Base-by-base conservation (phyloP, 2,113 vertebrate genomes). In the Astatoreochromis straeleni region DNA sequence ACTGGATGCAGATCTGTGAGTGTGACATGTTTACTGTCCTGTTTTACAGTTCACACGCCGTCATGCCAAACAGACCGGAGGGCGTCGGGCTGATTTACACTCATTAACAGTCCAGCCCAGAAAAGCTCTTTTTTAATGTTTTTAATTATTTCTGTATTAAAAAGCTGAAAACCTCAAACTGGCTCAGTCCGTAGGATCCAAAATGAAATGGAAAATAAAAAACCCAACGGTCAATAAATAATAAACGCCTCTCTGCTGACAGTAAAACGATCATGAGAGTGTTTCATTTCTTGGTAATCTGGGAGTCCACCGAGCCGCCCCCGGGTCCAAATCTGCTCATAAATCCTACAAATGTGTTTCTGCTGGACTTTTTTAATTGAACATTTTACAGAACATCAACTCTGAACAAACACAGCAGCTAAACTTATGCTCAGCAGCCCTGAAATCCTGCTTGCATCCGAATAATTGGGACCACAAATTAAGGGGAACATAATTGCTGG, bases 101-200 rank as follows among this genome's bases (percentile, higher is more conserved):
- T 78, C 42, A 78, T 78, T 78, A 49, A 49, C 70, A 49, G 42
- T 31, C 70, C 57, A 60, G 65, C 80, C 82, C 80, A 85, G 47
- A 87, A 87, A 83, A 54, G 17, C 38, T 75, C 19, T 70, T 63
- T 85, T 82, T 63, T 75, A 85, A 83, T 85, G 86, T 83, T 90
- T 91, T 93, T 87, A 93, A 84, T 91, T 86, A 88, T 90, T 90
- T 87, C 83, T 85, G 82, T 78, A 78, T 78, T 78, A 78, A 78
- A 78, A 75, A 78, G 6, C 54, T 89, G 84, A 79, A 78, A 80
- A 80, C 11, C 65, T 81, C 84, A 88, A 53, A 82, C 84, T 78
- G 82, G 85, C 63, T 57, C 3, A 1, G 45, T 11, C 31, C 10
- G 6, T 3, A 29, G 40, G 19, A 51, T 85, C 80, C 79, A 53